These are phyloP conservation scores for Synergus japonicus DNA, from an alignment of 2,888 invertebrate genomes.

Conservation along the genomic window DNA sequence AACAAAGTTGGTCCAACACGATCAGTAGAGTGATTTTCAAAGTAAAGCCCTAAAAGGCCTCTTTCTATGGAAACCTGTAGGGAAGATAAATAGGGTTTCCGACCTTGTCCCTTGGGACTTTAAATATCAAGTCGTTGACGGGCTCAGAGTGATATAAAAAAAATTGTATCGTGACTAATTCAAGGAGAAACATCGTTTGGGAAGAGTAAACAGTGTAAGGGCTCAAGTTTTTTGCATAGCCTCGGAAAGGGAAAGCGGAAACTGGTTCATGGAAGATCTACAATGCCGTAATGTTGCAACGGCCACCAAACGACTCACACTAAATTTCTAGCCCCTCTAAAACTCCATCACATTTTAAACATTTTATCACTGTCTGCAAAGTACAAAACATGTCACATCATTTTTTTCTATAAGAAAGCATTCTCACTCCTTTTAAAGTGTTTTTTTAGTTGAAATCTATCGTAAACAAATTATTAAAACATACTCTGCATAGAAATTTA, in stretches of 20 bases:
- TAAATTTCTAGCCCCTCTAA: slow-evolving; percentile 19
- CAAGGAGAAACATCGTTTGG: slow-evolving; percentile 65
- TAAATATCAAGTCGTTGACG: slow-evolving; percentile 11
- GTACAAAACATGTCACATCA: slow-evolving; percentile 11
- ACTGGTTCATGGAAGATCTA: slow-evolving; percentile 43
- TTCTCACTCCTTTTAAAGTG: slow-evolving; percentile 44
- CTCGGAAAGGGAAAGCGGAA: slow-evolving; percentile 63
- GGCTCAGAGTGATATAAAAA: slow-evolving; percentile 46
- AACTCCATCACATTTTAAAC: slow-evolving; percentile 13
- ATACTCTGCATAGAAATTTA: no score
- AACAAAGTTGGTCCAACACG: background rate
- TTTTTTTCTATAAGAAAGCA: slow-evolving; percentile 1
- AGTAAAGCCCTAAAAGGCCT: slow-evolving; percentile 27
- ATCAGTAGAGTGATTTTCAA: slow-evolving; percentile 35
- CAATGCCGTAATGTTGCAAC: slow-evolving; percentile 27
- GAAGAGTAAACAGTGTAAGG: slow-evolving; percentile 60
- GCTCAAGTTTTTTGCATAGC: slow-evolving; percentile 62
- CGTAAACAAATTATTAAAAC: background rate
- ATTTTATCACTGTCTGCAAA: slow-evolving; percentile 38
- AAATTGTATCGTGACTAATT: slow-evolving; percentile 62
- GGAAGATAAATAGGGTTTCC: slow-evolving; percentile 24
- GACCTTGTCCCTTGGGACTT: slow-evolving; percentile 22
- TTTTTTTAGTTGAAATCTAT: background rate
- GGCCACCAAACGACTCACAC: slow-evolving; percentile 6
- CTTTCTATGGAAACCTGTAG: slow-evolving; percentile 21